Percentiles rank a stretch among this genome's conserved stretches.
phyloP scores from a whole-genome alignment of 2,113 vertebrate genomes.

The Engystomops pustulosus region DNA sequence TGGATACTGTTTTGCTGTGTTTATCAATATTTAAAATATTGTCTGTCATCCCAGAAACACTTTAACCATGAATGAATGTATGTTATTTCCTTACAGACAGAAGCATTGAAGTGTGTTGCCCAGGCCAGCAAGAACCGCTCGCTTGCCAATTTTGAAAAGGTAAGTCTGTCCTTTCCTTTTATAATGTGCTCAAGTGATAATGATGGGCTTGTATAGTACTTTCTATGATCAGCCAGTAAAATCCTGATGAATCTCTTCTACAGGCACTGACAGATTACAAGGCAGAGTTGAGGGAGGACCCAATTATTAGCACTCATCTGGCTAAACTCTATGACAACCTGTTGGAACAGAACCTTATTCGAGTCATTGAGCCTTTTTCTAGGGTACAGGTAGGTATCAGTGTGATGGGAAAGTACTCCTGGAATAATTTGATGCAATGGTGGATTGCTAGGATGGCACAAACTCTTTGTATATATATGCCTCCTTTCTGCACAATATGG shows the following conservation, averaged over 20 bases:
- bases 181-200: neutral
- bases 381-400: slow-evolving; percentile 92
- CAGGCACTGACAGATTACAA: slow-evolving; percentile 97
- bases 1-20: too few species aligned
- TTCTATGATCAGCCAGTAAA: slow-evolving; percentile 34
- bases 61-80: neutral
- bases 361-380: slow-evolving; percentile 98
- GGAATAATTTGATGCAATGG: too few species aligned
- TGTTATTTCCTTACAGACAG: slow-evolving; percentile 80
- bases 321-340: slow-evolving; percentile 95
- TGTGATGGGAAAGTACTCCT: too few species aligned
- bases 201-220: neutral
- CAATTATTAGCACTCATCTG: slow-evolving; percentile 96
- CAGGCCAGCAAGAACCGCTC: slow-evolving; percentile 98
- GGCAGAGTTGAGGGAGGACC: slow-evolving; percentile 94
- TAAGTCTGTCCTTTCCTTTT: slow-evolving; percentile 63
- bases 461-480: too few species aligned
- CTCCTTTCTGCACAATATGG: too few species aligned
- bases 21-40: too few species aligned
- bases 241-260: neutral
- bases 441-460: too few species aligned
- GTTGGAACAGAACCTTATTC: slow-evolving; percentile 98
- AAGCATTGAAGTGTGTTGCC: slow-evolving; percentile 95
- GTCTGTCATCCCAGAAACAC: too few species aligned
- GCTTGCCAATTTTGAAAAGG: slow-evolving; percentile 98